Base-by-base conservation (phyloP, 2,888 invertebrate species). In the Caenorhabditis parvicauda region DNA sequence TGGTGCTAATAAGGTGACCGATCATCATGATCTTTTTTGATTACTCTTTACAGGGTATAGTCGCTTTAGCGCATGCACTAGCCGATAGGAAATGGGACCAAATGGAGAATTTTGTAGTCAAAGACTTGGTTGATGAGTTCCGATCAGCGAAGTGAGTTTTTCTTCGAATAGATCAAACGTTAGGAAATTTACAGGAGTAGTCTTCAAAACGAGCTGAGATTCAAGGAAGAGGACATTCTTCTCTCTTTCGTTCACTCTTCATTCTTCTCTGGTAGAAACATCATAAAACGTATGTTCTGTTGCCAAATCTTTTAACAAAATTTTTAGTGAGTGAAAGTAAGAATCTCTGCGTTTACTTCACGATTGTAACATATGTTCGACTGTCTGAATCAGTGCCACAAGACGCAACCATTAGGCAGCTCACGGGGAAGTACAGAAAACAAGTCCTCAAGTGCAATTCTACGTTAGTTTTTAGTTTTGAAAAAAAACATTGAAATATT, bases 311-410 rank as follows among this genome's bases (percentile, higher is more conserved):
- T n/a, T 9, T n/a, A 32, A n/a, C 9, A 32, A n/a, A 3, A n/a
- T 47, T 48, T 63, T 47, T 54, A 70, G 70, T 70, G 22, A 67
- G 55, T 28, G 39, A 50, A 39, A 51, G 37, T 12, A 50, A 54
- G 5, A 72, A 70, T 39, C 41, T 70, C 12, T 57, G 59, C 38
- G 64, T 70, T 37, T 70, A 70, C 47, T 70, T 68, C 53, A 64
- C 70, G 1, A 48, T 65, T 2, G 68, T 72, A 3, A 64, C 65
- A 4, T 60, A 58, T 27, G 60, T 70, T 9, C 55, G 68, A 17
- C 27, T 54, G 17, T 57, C 49, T 7, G 48, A 59, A 22, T 39
- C 50, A 17, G 60, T 69, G 14, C 70, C 70, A 6, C 38, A 59
- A 2, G 28, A 55, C 21, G 55, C 64, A 2, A 28, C 58, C 2